phyloP scores from a whole-genome alignment of 2,113 vertebrate species.

The Corvus moneduloides region DNA sequence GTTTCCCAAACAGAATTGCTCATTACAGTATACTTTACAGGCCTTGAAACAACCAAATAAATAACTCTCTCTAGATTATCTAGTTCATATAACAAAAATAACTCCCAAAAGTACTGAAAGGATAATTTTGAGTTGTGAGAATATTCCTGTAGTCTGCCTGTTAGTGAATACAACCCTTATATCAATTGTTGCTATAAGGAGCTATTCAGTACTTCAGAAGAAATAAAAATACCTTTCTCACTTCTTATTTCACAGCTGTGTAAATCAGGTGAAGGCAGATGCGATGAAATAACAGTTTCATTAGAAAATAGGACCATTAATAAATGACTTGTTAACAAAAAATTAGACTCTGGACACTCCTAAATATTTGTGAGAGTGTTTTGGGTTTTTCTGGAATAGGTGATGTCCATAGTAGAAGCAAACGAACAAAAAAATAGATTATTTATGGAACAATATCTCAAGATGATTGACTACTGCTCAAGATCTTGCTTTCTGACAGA shows the following conservation, averaged over 20 bases:
- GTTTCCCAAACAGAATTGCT: not conserved
- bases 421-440: not conserved
- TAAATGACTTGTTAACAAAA: not conserved
- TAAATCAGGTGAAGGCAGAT: not conserved
- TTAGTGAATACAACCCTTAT: not conserved
- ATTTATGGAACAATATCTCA: not conserved
- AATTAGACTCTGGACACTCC: not conserved
- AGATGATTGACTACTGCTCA: not conserved
- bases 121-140: not conserved
- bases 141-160: not conserved
- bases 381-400: not conserved
- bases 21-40: not conserved
- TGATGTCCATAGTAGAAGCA: not conserved
- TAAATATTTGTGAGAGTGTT: not conserved
- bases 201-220: not conserved
- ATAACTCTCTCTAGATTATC: not conserved
- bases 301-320: not conserved
- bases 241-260: not conserved
- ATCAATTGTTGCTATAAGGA: not conserved
- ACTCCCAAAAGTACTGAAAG: not conserved
- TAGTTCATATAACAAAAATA: not conserved
- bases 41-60: not conserved
- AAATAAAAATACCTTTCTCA: not conserved
- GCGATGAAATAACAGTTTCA: not conserved
- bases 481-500: not conserved